phyloP scores from a whole-genome alignment of 30 jellyfish, hydroid and myxozoan genomes.

The Haliclystus octoradiatus region DNA sequence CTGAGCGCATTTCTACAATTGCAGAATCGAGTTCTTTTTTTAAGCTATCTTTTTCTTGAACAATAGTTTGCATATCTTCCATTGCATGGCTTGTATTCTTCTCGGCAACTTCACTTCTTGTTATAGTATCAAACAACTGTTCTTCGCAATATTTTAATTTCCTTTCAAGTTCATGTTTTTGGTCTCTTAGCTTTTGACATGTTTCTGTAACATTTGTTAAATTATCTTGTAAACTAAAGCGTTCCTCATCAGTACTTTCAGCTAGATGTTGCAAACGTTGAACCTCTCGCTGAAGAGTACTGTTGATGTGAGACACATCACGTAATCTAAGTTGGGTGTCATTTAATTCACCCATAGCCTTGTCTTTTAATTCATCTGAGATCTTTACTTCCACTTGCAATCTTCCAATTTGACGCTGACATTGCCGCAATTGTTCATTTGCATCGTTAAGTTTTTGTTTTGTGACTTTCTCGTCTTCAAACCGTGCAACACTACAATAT shows the following conservation, averaged over 20 bases:
- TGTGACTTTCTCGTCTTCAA: background rate
- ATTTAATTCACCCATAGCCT: slow-evolving; percentile 36
- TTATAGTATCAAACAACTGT: background rate
- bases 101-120: background rate
- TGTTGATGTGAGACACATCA: background rate
- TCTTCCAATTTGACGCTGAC: background rate
- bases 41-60: background rate
- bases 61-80: background rate
- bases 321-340: slow-evolving; percentile 26
- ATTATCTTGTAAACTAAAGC: background rate
- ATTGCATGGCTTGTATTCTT: background rate
- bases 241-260: background rate
- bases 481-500: background rate
- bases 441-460: too few species aligned
- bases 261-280: background rate
- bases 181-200: background rate
- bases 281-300: background rate
- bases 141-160: background rate
- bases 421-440: background rate
- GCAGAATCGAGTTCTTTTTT: background rate
- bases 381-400: slow-evolving; percentile 26
- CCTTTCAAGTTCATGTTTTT: background rate
- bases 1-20: background rate
- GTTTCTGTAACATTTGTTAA: background rate
- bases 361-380: slow-evolving; percentile 52